Evolutionary conservation across 2,113 vertebrate genomes (phyloP).

Genomic region (Ammodytes marinus): DNA sequence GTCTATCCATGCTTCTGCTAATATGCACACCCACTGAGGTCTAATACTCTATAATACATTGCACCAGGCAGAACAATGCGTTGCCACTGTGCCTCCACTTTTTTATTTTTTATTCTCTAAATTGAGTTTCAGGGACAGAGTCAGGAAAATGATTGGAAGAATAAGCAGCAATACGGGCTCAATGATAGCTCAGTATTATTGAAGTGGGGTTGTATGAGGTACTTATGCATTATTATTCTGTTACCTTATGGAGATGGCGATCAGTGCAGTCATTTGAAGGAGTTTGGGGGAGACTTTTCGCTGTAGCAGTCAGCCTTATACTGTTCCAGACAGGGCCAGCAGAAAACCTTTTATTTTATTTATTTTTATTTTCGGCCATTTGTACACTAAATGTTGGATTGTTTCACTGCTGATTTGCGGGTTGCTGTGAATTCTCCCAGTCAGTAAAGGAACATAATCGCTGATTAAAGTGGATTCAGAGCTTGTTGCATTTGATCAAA

Average conservation of each 20-base stretch:
- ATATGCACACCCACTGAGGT: conserved; percentile 52
- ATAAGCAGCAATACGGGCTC: not conserved
- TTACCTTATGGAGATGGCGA: too few species aligned
- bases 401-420: not conserved
- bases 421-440: conserved; percentile 56
- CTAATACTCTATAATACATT: conserved; percentile 16
- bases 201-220: too few species aligned
- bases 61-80: not conserved
- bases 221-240: too few species aligned
- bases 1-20: conserved; percentile 38
- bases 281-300: too few species aligned
- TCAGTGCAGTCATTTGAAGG: too few species aligned
- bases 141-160: not conserved
- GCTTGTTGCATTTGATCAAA: conserved; percentile 80
- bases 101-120: not conserved
- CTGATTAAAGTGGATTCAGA: conserved; percentile 79
- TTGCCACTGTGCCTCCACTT: not conserved
- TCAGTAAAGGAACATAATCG: conserved; percentile 54
- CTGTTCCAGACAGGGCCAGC: too few species aligned
- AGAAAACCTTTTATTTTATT: too few species aligned
- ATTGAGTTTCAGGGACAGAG: not conserved
- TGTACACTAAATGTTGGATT: too few species aligned
- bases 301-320: too few species aligned
- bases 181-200: not conserved
- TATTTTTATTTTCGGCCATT: too few species aligned